phyloP scores from a whole-genome alignment of 2,113 vertebrate genomes.

The Rhinolophus sinicus region DNA sequence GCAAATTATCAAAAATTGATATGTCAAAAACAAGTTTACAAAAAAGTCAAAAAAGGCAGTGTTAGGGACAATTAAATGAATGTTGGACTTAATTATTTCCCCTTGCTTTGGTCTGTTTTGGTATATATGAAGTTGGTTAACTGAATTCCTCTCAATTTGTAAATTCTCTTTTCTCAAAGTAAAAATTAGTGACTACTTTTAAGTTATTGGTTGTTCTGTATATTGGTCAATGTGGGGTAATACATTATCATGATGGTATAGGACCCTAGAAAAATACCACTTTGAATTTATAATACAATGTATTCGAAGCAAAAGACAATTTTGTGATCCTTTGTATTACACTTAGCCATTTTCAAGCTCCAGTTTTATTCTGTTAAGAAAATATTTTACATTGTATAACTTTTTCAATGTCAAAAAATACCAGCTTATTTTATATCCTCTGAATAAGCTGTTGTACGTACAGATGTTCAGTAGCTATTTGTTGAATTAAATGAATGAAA shows the following conservation, averaged over 20 bases:
- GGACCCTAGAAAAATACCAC: not conserved
- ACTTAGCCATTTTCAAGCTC: not conserved
- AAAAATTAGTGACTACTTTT: not conserved
- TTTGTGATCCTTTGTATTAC: not conserved
- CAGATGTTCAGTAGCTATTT: not conserved
- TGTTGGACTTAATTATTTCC: not conserved
- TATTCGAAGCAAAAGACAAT: not conserved
- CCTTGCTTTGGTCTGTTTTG: slow-evolving; percentile 7
- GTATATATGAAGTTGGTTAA: slow-evolving; percentile 1
- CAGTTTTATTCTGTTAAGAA: slow-evolving; percentile 49
- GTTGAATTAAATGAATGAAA: slow-evolving; percentile 52
- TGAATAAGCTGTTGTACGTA: not conserved
- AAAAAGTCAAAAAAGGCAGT: not conserved
- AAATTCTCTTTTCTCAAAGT: slow-evolving; percentile 42
- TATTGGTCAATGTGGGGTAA: not conserved
- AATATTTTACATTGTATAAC: not conserved
- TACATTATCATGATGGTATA: not conserved
- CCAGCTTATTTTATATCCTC: not conserved
- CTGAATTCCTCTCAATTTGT: slow-evolving; percentile 13
- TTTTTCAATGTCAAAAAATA: not conserved
- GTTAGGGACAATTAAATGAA: slow-evolving; percentile 18
- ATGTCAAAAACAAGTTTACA: not conserved
- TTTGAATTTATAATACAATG: not conserved
- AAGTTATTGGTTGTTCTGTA: not conserved
- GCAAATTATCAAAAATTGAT: slow-evolving; percentile 30